Base-by-base conservation (phyloP, 2,888 invertebrate species). In the Ferrisia virgata region DNA sequence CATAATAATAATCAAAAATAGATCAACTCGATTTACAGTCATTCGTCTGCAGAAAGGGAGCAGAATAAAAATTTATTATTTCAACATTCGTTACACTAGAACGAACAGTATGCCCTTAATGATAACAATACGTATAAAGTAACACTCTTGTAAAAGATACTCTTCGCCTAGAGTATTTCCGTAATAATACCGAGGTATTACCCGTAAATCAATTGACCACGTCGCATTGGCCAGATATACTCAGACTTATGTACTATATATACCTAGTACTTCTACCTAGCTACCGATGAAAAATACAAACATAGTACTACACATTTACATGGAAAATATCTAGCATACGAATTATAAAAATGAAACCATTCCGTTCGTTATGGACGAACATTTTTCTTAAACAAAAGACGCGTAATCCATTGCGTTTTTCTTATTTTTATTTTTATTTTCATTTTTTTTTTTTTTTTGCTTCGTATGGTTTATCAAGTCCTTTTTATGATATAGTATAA, bases 161-260 rank as follows among this genome's bases (percentile, higher is more conserved):
- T 64, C 64, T 53, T 28, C 28, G 28, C 15, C 28, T 15, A 64
- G 28, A 64, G 25, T 64, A 64, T 64, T 64, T 64, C 64, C 64
- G 64, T 64, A 64, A 64, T 64, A 64, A 64, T 64, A 28, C 53
- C 64, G 28, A 28, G 64, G 31, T 64, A 64, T 64, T 64, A 64
- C 64, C 28, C 64, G 64, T 64, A 64, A 64, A 64, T 64, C 64
- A 64, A 64, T 64, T 64, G 64, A 64, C 64, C 64, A 64, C 53
- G 53, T 53, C n/a, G n/a, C n/a, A n/a, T 5, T 39, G 39, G 11
- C 39, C 39, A 39, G n/a, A n/a, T n/a, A n/a, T 53, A 53, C 22
- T 18, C 22, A 53, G 22, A 8, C 22, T 4, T 22, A 47, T 22
- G n/a, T 47, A 53, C 18, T 43, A 43, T 2, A 43, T n/a, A 11